Evolutionary conservation across 92 coral and sea anemone species (phyloP).

Genomic region (Epizoanthus stellaris): DNA sequence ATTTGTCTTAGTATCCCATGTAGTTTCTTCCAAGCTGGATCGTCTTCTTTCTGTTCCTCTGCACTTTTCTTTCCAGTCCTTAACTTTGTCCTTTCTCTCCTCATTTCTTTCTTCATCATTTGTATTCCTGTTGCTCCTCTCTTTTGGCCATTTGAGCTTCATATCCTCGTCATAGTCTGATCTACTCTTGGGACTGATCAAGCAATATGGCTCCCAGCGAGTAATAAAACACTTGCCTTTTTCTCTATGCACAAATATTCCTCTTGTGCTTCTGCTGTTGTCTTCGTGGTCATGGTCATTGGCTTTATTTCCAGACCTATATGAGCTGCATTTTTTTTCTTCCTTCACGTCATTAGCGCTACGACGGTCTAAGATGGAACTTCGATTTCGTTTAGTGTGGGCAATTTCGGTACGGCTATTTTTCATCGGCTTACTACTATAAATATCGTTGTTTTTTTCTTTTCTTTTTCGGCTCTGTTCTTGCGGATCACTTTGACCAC

Average conservation of each 20-base stretch:
- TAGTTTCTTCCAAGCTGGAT: not conserved
- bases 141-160: slow-evolving; percentile 2
- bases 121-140: not conserved
- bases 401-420: not conserved
- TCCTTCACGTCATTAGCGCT: not conserved
- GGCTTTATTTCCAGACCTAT: no score
- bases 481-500: not conserved
- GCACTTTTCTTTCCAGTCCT: not conserved
- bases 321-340: not conserved
- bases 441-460: not conserved
- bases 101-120: not conserved
- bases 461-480: not conserved
- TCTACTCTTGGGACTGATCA: slow-evolving; percentile 7
- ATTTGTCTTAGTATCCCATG: not conserved
- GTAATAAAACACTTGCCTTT: not conserved
- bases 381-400: not conserved
- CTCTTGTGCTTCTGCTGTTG: not conserved
- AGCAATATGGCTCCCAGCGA: slow-evolving; percentile 6
- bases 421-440: not conserved
- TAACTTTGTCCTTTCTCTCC: not conserved
- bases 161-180: slow-evolving; percentile 8
- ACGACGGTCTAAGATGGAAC: not conserved
- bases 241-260: not conserved
- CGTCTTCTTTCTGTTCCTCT: not conserved
- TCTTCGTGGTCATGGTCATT: no score